Conservation (phyloP, 92 coral and sea anemone genomes). For the Phenganax subtilis region DNA sequence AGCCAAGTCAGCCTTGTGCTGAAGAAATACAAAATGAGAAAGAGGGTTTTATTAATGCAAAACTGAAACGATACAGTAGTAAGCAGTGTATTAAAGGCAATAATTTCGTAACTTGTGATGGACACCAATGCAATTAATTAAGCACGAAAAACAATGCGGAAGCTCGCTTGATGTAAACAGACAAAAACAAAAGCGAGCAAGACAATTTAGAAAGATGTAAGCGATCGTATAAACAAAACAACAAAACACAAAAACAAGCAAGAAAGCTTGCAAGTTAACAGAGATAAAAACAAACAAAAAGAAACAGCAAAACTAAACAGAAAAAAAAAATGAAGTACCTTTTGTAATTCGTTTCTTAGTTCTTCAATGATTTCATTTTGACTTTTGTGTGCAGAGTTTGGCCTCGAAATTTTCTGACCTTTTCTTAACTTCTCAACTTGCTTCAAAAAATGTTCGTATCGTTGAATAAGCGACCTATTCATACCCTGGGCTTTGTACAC, state of each 20-base stretch:
- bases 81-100: not conserved
- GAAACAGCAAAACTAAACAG: not conserved
- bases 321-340: constrained; percentile 40
- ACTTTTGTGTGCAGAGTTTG: constrained; percentile 55
- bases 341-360: constrained; percentile 63
- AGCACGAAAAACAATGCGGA: too few species aligned
- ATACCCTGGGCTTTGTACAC: constrained; percentile 67
- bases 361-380: constrained; percentile 65
- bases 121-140: too few species aligned
- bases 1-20: constrained; percentile 80
- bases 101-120: not conserved
- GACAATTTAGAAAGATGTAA: too few species aligned
- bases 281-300: not conserved
- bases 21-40: not conserved
- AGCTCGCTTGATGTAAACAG: too few species aligned
- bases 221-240: not conserved
- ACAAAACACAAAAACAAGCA: not conserved
- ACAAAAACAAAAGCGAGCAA: too few species aligned
- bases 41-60: not conserved
- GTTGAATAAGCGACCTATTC: constrained; percentile 59
- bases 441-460: constrained; percentile 68
- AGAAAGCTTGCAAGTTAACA: not conserved
- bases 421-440: constrained; percentile 65
- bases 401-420: constrained; percentile 51
- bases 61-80: not conserved